These are phyloP conservation scores for Drosophila parabipectinata DNA, from an alignment of 1,140 invertebrate species.

Conservation along the genomic window DNA sequence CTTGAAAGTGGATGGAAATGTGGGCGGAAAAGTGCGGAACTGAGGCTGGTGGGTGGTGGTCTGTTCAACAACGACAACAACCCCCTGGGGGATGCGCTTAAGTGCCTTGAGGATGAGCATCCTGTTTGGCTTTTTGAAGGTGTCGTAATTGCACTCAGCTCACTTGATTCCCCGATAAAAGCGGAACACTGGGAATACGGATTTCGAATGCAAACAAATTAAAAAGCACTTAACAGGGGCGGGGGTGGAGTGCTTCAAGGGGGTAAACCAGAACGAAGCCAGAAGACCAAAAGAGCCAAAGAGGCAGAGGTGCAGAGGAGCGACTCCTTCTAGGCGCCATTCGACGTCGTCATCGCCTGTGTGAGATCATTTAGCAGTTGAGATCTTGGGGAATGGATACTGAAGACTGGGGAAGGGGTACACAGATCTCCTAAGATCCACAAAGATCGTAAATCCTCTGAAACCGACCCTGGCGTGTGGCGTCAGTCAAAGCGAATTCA, in stretches of 20 bases:
- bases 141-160: conserved; percentile 80
- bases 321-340: conserved; percentile 46
- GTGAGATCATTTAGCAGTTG: conserved; percentile 40
- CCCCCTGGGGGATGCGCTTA: conserved; percentile 71
- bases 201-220: conserved; percentile 74
- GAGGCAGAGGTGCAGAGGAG: background rate
- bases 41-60: conserved; percentile 8
- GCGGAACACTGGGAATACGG: conserved; percentile 41
- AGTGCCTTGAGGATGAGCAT: conserved; percentile 58
- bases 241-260: background rate
- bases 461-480: conserved; percentile 64
- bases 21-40: background rate
- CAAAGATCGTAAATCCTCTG: conserved; percentile 59
- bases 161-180: conserved; percentile 71
- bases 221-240: conserved; percentile 74
- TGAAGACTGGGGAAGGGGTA: background rate
- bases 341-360: conserved; percentile 8
- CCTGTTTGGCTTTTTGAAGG: conserved; percentile 73
- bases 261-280: conserved; percentile 2
- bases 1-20: conserved; percentile 10
- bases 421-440: background rate
- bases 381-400: background rate
- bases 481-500: conserved; percentile 77
- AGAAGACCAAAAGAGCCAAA: too few relatives aligned
- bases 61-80: conserved; percentile 7